phyloP scores from a whole-genome alignment of 2,888 invertebrate species.

The Lasioglossum lativentre region DNA sequence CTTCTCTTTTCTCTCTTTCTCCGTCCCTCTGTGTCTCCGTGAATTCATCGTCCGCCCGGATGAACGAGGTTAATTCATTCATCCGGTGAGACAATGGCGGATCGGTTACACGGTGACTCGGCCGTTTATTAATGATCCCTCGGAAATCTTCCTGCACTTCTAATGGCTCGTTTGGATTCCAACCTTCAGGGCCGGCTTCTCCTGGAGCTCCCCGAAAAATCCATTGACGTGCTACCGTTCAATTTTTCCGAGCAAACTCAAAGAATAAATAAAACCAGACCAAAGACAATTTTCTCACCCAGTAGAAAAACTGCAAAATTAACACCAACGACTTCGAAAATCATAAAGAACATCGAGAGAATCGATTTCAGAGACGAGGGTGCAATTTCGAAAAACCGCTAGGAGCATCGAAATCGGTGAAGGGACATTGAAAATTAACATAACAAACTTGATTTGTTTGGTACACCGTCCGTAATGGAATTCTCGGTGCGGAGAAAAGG shows the following conservation, averaged over 20 bases:
- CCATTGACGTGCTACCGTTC: too few relatives aligned
- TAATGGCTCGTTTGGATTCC: constrained; percentile 65
- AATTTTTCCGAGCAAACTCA: too few relatives aligned
- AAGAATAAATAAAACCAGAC: too few relatives aligned
- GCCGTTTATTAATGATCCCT: constrained; percentile 81
- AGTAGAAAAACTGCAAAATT: too few relatives aligned
- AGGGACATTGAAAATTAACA: neutral
- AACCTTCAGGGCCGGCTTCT: constrained; percentile 46
- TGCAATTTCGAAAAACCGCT: neutral
- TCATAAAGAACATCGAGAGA: neutral
- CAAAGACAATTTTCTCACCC: too few relatives aligned
- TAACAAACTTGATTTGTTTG: constrained; percentile 3
- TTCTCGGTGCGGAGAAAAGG: neutral
- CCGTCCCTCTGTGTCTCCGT: constrained; percentile 15
- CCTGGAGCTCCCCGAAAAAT: neutral
- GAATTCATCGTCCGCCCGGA: constrained; percentile 56
- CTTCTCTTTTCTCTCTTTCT: neutral
- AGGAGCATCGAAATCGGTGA: neutral
- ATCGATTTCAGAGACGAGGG: neutral
- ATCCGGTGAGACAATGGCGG: constrained; percentile 79
- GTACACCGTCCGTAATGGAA: constrained; percentile 1
- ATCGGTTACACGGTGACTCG: constrained; percentile 79
- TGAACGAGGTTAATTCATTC: constrained; percentile 78
- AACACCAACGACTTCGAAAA: neutral
- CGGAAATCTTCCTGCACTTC: constrained; percentile 65